Percentiles rank a stretch among this genome's conserved stretches.
Evolutionary conservation across 2,797 vertebrate genomes (phyloP).

Genomic region (Lophotriccus pileatus): DNA sequence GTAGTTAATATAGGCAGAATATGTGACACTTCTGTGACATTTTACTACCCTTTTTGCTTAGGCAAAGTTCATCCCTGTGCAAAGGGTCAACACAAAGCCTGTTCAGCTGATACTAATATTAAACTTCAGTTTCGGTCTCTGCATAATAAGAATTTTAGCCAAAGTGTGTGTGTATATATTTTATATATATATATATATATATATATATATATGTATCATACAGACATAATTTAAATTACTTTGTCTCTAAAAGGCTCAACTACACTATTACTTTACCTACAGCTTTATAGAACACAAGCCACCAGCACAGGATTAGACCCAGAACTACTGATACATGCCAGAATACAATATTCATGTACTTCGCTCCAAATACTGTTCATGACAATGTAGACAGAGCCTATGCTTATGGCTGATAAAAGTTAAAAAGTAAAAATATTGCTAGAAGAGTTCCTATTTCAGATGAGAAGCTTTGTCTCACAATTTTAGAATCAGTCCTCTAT

Average conservation of each 20-base stretch:
- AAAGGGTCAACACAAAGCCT: conserved; percentile 1
- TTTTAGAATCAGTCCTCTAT: not conserved
- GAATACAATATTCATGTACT: not conserved
- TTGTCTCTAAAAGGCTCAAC: not conserved
- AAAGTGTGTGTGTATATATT: not conserved
- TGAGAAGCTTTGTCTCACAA: not conserved
- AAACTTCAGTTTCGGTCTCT: not conserved
- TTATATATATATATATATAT: too few relatives aligned
- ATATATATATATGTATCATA: not conserved
- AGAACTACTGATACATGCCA: not conserved
- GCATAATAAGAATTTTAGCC: not conserved
- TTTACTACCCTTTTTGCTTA: not conserved
- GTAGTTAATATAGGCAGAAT: not conserved
- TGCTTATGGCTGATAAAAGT: not conserved
- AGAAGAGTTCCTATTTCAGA: not conserved
- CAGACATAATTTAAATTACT: not conserved
- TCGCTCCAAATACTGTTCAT: not conserved
- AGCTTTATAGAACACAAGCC: not conserved
- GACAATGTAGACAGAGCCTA: not conserved
- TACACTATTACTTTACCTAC: not conserved
- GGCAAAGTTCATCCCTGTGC: not conserved
- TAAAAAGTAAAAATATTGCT: not conserved
- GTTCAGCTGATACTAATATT: not conserved
- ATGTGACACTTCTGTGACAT: not conserved
- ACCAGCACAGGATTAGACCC: not conserved